Percentiles rank a stretch among this genome's conserved stretches.
phyloP scores from a whole-genome alignment of 2,888 invertebrate species.

The Miltochrista miniata region DNA sequence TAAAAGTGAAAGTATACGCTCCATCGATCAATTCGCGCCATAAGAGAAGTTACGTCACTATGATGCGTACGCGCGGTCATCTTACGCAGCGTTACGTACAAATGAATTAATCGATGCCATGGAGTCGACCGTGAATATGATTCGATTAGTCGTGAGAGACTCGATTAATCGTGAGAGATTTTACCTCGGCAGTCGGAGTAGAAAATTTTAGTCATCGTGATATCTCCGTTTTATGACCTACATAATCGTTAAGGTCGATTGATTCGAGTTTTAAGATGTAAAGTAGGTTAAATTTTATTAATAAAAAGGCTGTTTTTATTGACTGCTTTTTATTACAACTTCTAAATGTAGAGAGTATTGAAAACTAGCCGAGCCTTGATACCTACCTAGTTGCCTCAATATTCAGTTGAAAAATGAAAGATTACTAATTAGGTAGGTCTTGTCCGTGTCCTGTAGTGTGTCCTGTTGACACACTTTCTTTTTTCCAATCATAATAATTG shows the following conservation, averaged over 20 bases:
- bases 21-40: slow-evolving; percentile 46
- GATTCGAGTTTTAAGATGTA: neutral
- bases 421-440: too few species aligned
- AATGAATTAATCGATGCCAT: slow-evolving; percentile 24
- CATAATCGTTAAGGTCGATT: neutral
- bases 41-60: slow-evolving; percentile 34
- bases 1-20: slow-evolving; percentile 57
- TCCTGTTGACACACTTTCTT: neutral
- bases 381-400: too few species aligned
- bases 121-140: slow-evolving; percentile 13
- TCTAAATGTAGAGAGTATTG: too few species aligned
- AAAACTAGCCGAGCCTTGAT: too few species aligned
- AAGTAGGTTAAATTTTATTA: neutral
- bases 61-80: slow-evolving; percentile 47
- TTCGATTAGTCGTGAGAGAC: slow-evolving; percentile 11
- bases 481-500: neutral
- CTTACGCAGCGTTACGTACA: slow-evolving; percentile 8
- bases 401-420: too few species aligned
- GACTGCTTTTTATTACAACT: neutral
- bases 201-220: neutral
- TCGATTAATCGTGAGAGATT: slow-evolving; percentile 11
- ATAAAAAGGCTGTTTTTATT: neutral
- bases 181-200: neutral
- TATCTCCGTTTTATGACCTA: neutral
- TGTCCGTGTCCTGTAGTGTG: too few species aligned